Base-by-base conservation (phyloP, 2,797 vertebrate species). In the Malurus leucopterus region DNA sequence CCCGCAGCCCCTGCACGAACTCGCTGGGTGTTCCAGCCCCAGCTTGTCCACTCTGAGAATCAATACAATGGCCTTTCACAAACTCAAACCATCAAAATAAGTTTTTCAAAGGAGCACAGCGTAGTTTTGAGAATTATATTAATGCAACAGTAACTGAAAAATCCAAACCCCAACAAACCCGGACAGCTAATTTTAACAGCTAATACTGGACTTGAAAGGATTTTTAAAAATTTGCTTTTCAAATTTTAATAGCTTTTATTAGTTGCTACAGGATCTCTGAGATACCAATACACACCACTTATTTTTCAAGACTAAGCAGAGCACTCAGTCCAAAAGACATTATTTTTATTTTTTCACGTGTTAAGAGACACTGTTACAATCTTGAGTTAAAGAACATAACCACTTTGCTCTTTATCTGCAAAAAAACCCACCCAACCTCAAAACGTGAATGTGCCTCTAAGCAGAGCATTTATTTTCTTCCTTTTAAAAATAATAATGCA, bases 1-100 rank as follows among this genome's bases (percentile, higher is more conserved):
- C 70, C 36, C 0, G 23, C 85, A 88, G 91, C 70, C 76, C 22
- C 6, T 62, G 58, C 79, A 32, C 40, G 7, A 36, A 2, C 87
- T 85, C 74, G 2, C 75, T 61, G 83, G 64, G 68, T 53, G 67
- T 87, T 65, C 70, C 9, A 73, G 85, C 80, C 85, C 27, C 55
- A 53, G 62, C 65, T 59, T 29, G 76, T 74, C 40, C 43, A 84
- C 32, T 19, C 65, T 88, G 23, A 67, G 24, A 70, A 86, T 79
- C 91, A 87, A 86, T 74, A 86, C 74, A 91, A 92, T 83, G 92
- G 88, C 74, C 88, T 75, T 89, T 85, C 54, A 64, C 65, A 40
- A 64, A 77, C 41, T 64, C 75, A 34, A 27, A 49, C 64, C 54
- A 82, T 6, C 7, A 75, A 80, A 89, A 49, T 1, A 51, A 64